These are phyloP conservation scores for Colletes latitarsis DNA, from an alignment of 1,140 invertebrate species.

Conservation along the genomic window DNA sequence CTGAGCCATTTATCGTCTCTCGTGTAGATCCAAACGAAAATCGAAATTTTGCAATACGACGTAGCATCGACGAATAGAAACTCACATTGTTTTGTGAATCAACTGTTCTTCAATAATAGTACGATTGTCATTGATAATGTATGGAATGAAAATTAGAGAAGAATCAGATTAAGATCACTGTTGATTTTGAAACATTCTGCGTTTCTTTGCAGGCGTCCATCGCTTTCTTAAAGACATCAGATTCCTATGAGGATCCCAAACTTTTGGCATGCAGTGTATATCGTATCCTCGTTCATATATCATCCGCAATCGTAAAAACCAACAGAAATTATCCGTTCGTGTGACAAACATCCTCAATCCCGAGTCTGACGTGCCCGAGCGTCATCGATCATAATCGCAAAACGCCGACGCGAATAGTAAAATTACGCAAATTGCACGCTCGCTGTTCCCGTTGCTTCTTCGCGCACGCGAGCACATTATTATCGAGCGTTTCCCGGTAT, in stretches of 20 bases:
- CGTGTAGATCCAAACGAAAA: no score
- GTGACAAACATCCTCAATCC: conserved; percentile 6
- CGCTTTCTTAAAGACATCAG: no score
- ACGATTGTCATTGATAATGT: no score
- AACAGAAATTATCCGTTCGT: conserved; percentile 14
- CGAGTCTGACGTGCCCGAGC: conserved; percentile 14
- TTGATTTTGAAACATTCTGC: no score
- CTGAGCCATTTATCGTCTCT: not conserved
- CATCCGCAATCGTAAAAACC: not conserved
- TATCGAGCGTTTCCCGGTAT: conserved; percentile 51
- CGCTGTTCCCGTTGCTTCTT: conserved; percentile 63
- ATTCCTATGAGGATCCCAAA: no score
- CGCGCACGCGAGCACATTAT: conserved; percentile 58
- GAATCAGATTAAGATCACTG: no score
- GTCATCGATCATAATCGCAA: conserved; percentile 44
- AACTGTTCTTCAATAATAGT: no score
- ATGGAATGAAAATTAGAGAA: no score
- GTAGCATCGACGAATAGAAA: no score
- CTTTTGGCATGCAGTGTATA: not conserved
- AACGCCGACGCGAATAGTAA: conserved; percentile 45
- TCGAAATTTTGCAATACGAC: no score
- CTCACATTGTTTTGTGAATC: no score
- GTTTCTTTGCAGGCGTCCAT: no score
- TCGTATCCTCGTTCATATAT: not conserved
- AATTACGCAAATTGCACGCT: conserved; percentile 43